Evolutionary conservation across 2,113 vertebrate species (phyloP), one percentile per base, ranked within the genome.

Genomic region (Dicaeum eximium): DNA sequence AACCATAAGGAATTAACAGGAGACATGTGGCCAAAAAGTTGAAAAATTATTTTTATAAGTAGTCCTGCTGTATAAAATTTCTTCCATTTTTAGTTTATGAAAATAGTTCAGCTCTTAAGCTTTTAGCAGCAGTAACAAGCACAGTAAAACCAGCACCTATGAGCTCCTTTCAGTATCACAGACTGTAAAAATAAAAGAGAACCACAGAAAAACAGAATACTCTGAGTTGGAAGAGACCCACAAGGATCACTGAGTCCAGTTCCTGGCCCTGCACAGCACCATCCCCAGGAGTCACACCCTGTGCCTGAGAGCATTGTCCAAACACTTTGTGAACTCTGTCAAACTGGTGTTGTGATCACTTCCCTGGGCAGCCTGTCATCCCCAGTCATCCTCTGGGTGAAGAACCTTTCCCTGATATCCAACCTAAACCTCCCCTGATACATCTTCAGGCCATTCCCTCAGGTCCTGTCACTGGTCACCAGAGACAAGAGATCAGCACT

Each of bases 181-280:
- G 11, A 6, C 28, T 38, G 30, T n/a, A 42, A 75, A 90, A 91
- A 58, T 8, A 75, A 60, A 61, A 42, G 56, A 69, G 35, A 75
- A 51, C 33, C 37, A 35, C 11, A 42, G 40, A 35, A 44, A 50
- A 51, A 57, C 0, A 35, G n/a, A 42, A 56, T 20, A 50, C 14
- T 5, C 31, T 28, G 31, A 70, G 48, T 5, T 56, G 27, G 12
- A 62, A 24, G 35, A 13, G 35, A 42, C 25, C 8, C 35, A 42
- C 4, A 13, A 48, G 25, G 40, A 83, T 48, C 14, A 35, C 0
- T 1, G 3, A 56, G 15, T 28, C 5, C 48, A 50, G 1, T 15
- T 33, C 62, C 35, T 33, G 30, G 3, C 14, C n/a, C 21, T 5
- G 42, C 48, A 56, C 22, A 62, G 62, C 0, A 69, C 40, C 7